Conservation (phyloP, 2,797 vertebrate genomes). For the Rhyacichthys aspro region DNA sequence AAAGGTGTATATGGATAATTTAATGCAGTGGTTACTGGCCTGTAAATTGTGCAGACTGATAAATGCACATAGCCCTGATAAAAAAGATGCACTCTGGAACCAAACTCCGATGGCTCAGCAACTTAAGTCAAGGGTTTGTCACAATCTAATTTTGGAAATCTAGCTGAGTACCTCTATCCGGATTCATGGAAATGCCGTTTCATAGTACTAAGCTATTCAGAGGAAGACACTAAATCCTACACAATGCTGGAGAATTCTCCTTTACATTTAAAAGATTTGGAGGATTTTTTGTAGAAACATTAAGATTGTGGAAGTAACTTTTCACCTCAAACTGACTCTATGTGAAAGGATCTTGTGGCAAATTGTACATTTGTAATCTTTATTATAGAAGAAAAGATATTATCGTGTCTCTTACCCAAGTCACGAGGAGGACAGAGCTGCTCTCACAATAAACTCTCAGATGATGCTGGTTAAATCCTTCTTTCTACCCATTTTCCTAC, state of each 20-base stretch:
- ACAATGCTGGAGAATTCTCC: constrained; percentile 10
- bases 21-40: not conserved
- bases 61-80: constrained; percentile 13
- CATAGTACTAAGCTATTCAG: constrained; percentile 15
- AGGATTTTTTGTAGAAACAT: too few species aligned
- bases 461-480: constrained; percentile 13
- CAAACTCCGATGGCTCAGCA: constrained; percentile 14
- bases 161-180: constrained; percentile 15
- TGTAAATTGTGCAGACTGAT: not conserved
- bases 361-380: too few species aligned
- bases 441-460: not conserved
- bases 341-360: not conserved
- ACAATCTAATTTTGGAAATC: constrained; percentile 55
- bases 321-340: constrained; percentile 1
- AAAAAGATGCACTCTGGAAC: constrained; percentile 11
- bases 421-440: not conserved
- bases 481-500: constrained; percentile 1
- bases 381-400: too few species aligned
- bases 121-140: constrained; percentile 49
- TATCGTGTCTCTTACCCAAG: not conserved
- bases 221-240: constrained; percentile 13
- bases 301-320: too few species aligned
- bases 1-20: not conserved
- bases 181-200: constrained; percentile 40
- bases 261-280: constrained; percentile 1